A percentile compares a stretch with the other conserved stretches of the same genome.
These are phyloP conservation scores for Drosophila virilis DNA, from an alignment of 1,140 invertebrate species.

Conservation along the genomic window DNA sequence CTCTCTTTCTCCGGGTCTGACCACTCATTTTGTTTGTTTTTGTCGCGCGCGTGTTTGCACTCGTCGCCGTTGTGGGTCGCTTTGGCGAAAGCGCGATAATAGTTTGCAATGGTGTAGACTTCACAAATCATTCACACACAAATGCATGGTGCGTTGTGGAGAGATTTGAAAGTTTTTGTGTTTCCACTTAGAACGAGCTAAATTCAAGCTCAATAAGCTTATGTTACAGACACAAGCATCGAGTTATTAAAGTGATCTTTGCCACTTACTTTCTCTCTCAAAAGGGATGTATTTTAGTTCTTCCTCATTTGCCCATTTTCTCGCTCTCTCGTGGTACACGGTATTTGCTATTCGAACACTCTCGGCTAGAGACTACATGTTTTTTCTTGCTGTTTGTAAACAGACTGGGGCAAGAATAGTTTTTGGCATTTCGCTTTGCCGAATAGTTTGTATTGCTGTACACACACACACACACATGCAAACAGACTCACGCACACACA, in stretches of 20 bases:
- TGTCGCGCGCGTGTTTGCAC: conserved; percentile 74
- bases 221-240: no score
- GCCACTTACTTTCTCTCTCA: neutral
- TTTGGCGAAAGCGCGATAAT: conserved; percentile 66
- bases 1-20: conserved; percentile 12
- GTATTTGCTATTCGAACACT: neutral
- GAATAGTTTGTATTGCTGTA: conserved; percentile 7
- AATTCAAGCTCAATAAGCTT: no score
- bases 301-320: neutral
- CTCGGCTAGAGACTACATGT: neutral
- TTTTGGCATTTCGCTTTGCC: conserved; percentile 56
- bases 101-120: conserved; percentile 40
- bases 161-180: conserved; percentile 48
- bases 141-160: conserved; percentile 23
- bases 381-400: conserved; percentile 62
- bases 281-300: neutral
- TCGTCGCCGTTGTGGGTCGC: conserved; percentile 48
- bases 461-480: conserved; percentile 2
- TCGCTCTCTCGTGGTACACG: neutral
- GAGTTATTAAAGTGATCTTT: neutral
- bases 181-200: neutral
- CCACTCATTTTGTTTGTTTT: conserved; percentile 63
- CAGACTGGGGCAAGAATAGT: conserved; percentile 35
- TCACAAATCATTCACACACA: conserved; percentile 24
- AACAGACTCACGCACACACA: neutral